These are phyloP conservation scores for Parasteatoda tepidariorum DNA, from an alignment of 1,140 invertebrate species.

Conservation along the genomic window DNA sequence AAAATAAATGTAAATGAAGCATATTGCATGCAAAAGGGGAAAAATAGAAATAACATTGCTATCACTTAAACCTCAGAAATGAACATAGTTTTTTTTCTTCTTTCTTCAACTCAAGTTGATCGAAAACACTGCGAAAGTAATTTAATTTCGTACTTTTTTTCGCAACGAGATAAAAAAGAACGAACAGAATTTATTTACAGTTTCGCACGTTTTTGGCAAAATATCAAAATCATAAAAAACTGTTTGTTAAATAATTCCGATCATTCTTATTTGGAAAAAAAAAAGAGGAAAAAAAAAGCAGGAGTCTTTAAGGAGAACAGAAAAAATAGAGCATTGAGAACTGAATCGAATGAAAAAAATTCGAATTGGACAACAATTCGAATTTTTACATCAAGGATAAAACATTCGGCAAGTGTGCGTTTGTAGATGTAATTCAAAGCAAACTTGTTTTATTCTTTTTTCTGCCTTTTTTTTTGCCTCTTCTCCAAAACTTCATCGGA, in stretches of 20 bases:
- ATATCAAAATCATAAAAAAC: slow-evolving; percentile 16
- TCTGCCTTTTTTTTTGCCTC: slow-evolving; percentile 9
- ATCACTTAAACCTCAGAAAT: too few species aligned
- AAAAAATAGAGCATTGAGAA: slow-evolving; percentile 21
- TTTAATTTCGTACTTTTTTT: slow-evolving; percentile 34
- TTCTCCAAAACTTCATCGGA: slow-evolving; percentile 3
- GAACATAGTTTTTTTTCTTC: too few species aligned
- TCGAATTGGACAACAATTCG: slow-evolving; percentile 29
- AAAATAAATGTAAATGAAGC: too few species aligned
- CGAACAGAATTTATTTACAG: slow-evolving; percentile 29
- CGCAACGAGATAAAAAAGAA: slow-evolving; percentile 6
- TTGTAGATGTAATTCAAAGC: slow-evolving; percentile 39
- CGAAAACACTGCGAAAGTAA: neutral
- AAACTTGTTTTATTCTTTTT: slow-evolving; percentile 44
- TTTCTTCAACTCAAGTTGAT: neutral
- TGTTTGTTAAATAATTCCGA: slow-evolving; percentile 37
- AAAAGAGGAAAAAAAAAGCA: slow-evolving; percentile 16
- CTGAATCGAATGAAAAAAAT: neutral
- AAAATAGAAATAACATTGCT: too few species aligned
- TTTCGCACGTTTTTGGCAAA: slow-evolving; percentile 22
- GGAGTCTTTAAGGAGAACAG: neutral
- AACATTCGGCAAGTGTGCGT: neutral
- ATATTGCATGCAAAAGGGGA: too few species aligned
- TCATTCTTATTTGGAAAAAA: neutral
- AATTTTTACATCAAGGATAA: neutral